phyloP scores from a whole-genome alignment of 2,888 invertebrate species.

The Xanthostigma xanthostigma region DNA sequence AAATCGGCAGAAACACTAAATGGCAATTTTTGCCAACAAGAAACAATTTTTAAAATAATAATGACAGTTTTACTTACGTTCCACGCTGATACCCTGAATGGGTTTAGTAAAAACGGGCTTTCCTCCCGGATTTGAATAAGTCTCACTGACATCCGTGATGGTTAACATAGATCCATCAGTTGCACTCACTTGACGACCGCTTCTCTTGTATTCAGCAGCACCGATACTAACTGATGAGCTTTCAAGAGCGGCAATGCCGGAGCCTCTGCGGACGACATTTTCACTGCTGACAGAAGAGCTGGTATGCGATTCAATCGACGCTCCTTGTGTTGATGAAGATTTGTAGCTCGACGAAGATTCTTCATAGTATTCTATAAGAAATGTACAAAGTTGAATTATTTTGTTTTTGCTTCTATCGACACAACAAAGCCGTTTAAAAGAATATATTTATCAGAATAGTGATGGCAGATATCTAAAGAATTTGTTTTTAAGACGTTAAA shows the following conservation, averaged over 20 bases:
- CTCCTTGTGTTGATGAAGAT: constrained; percentile 2
- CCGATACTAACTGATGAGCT: constrained; percentile 8
- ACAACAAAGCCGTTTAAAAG: neutral
- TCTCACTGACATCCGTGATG: constrained; percentile 10
- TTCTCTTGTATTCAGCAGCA: constrained; percentile 6
- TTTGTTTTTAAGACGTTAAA: too few relatives aligned
- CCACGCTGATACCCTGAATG: constrained; percentile 59
- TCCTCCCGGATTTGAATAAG: constrained; percentile 28
- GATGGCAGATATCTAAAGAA: too few relatives aligned
- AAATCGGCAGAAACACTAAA: too few relatives aligned
- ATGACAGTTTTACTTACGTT: constrained; percentile 48
- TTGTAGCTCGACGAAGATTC: neutral
- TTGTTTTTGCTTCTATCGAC: neutral
- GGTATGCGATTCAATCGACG: neutral
- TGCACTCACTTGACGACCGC: constrained; percentile 1
- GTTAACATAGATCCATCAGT: constrained; percentile 4
- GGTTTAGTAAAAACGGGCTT: constrained; percentile 60
- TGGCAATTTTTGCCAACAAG: too few relatives aligned
- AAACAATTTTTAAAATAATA: neutral
- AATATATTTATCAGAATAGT: neutral
- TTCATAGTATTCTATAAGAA: constrained; percentile 2
- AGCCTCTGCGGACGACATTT: constrained; percentile 13
- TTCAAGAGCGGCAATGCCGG: constrained; percentile 17
- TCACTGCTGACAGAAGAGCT: neutral
- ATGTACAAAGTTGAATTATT: neutral